phyloP scores from a whole-genome alignment of 2,113 vertebrate species.

The Tychaedon coryphoeus region DNA sequence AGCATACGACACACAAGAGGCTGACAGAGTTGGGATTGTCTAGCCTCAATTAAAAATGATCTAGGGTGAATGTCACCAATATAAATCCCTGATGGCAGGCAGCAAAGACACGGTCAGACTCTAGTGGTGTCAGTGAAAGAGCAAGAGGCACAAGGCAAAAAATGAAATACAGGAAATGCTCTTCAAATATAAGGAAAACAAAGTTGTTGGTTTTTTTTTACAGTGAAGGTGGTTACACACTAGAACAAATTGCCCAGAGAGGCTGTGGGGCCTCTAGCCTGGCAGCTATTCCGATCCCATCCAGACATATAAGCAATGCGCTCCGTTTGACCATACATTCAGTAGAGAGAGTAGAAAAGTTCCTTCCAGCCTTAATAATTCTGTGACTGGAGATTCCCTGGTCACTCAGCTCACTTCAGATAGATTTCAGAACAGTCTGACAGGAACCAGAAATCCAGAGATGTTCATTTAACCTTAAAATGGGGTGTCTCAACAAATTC shows the following conservation, averaged over 20 bases:
- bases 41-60: not conserved
- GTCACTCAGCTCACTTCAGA: not conserved
- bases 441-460: not conserved
- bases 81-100: not conserved
- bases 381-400: not conserved
- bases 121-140: not conserved
- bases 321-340: not conserved
- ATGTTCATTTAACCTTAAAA: not conserved
- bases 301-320: fast-evolving
- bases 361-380: not conserved
- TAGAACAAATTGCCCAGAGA: not conserved
- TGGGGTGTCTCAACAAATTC: not conserved
- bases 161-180: not conserved
- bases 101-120: not conserved
- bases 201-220: not conserved
- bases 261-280: not conserved
- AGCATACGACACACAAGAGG: fast-evolving
- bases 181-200: not conserved
- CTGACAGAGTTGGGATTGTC: not conserved
- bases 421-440: not conserved
- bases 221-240: not conserved
- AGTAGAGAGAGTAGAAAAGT: not conserved
- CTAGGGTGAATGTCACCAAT: not conserved
- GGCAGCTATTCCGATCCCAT: not conserved
- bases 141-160: not conserved